Percentiles rank a stretch among this genome's conserved stretches.
phyloP scores from a whole-genome alignment of 2,888 invertebrate genomes.

The Prosopocoilus inquinatus region DNA sequence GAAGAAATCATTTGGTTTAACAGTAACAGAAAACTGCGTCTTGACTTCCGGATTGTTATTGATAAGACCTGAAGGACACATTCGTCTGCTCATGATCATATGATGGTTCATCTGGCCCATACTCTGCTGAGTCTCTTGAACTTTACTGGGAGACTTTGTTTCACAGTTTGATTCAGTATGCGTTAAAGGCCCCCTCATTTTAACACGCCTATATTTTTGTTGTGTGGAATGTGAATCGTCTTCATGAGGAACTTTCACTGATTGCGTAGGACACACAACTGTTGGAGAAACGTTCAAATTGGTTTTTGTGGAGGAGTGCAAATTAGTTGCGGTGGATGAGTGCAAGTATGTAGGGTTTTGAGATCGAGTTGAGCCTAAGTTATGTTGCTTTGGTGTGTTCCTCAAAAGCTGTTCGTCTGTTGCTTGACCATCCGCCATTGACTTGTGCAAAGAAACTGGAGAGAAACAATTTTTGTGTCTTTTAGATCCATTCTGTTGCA shows the following conservation, averaged over 20 bases:
- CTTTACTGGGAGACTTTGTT: neutral
- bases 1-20: constrained; percentile 14
- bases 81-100: neutral
- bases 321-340: neutral
- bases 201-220: neutral
- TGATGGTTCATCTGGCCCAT: neutral
- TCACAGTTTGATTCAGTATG: neutral
- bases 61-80: neutral
- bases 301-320: neutral
- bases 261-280: neutral
- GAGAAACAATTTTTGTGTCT: neutral
- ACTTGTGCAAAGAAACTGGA: too few species aligned
- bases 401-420: neutral
- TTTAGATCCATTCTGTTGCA: neutral
- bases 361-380: neutral
- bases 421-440: too few species aligned
- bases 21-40: constrained; percentile 3
- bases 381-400: neutral
- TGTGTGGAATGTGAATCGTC: neutral
- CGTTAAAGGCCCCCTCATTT: neutral
- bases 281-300: neutral
- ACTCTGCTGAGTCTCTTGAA: neutral
- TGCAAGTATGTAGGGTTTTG: neutral
- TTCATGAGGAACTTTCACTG: neutral
- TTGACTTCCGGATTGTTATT: neutral